phyloP scores from a whole-genome alignment of 2,797 vertebrate species.

The Meriones psammophilus region DNA sequence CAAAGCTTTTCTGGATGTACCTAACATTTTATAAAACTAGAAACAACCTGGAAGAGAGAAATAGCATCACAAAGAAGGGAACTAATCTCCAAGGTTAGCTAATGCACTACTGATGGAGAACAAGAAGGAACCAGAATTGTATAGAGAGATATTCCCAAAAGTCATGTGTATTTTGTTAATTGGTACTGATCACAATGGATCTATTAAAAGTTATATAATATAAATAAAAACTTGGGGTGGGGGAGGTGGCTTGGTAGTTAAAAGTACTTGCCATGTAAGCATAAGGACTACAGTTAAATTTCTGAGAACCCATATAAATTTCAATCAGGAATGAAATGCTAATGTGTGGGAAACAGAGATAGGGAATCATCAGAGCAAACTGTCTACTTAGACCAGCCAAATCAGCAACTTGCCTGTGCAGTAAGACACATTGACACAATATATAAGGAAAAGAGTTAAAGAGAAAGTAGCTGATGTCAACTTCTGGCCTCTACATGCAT shows the following conservation, averaged over 20 bases:
- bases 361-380: background rate
- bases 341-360: background rate
- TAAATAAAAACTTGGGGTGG: background rate
- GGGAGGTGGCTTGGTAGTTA: background rate
- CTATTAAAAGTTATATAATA: background rate
- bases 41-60: slow-evolving; percentile 17
- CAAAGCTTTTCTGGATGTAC: slow-evolving; percentile 47
- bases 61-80: background rate
- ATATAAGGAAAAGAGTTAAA: background rate
- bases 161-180: too few relatives aligned
- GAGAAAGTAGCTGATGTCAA: background rate
- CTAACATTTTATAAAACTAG: slow-evolving; percentile 62
- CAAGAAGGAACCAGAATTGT: slow-evolving; percentile 25
- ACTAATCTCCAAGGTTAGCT: background rate
- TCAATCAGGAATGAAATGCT: background rate
- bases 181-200: background rate
- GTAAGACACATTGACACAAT: background rate
- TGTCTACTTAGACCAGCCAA: background rate
- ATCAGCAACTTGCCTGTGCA: background rate
- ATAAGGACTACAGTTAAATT: background rate
- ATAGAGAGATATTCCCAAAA: background rate
- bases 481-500: background rate
- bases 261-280: background rate
- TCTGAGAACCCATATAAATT: background rate
- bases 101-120: background rate